Conservation (phyloP, 2,797 vertebrate species). For the Anisognathus igniventris region DNA sequence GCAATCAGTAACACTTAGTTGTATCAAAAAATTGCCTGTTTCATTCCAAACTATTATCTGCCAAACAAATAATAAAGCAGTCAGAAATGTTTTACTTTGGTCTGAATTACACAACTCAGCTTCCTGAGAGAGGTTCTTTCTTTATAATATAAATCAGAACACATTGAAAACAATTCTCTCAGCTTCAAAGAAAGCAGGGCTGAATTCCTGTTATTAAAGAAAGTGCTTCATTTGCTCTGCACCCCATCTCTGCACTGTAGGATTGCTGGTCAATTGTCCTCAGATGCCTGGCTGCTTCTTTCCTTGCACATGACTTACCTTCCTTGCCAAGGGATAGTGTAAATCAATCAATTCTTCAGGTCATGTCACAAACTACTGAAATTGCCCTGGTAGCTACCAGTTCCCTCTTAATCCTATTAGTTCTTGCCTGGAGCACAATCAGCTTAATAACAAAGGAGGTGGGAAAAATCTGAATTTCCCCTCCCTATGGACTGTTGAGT, state of each 20-base stretch:
- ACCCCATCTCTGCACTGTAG: background rate
- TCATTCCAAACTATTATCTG: background rate
- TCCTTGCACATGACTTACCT: background rate
- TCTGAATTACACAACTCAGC: background rate
- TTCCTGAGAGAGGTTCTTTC: background rate
- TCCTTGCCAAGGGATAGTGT: background rate
- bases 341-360: background rate
- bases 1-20: background rate
- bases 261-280: background rate
- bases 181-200: background rate
- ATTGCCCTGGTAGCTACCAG: background rate
- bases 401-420: background rate
- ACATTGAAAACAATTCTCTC: background rate
- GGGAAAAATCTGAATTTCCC: background rate
- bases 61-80: background rate
- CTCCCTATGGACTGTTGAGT: background rate
- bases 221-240: background rate
- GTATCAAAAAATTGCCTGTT: background rate
- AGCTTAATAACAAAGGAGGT: background rate
- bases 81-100: background rate
- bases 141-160: background rate
- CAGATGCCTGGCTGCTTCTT: background rate
- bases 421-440: background rate
- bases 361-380: background rate
- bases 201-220: background rate